Base-by-base conservation (phyloP, 2,113 vertebrate species). In the Sterrhoptilus dennistouni region DNA sequence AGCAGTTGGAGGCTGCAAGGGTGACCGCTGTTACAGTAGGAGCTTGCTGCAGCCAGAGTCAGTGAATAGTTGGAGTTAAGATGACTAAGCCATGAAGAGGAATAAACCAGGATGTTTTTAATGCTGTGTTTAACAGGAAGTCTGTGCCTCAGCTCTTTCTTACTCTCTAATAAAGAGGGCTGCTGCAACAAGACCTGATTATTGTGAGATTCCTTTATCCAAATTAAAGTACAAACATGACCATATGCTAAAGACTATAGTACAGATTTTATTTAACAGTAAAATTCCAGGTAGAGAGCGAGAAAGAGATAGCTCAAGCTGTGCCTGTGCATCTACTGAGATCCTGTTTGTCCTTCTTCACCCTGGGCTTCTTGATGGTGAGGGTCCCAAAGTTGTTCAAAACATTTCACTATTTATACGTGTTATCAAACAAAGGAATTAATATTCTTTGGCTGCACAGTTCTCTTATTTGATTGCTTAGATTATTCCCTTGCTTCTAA, bases 271-370 rank as follows among this genome's bases (percentile, higher is more conserved):
- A 74, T 47, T 72, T 47, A 54, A 45, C 27, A 64, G 69, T 54
- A 54, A 64, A 74, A 74, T 38, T 54, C 27, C 45, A 47, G 22
- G 21, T 13, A 61, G 40, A 72, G 40, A 84, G 40, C 33, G 5
- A 54, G 22, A 45, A 53, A 21, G 38, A 38, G 38, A 38, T 38
- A 38, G 38, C 11, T 38, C 38, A 38, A 38, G 38, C 38, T 38
- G 38, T 12, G 12, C 38, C 38, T 38, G 38, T 38, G 38, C 38
- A 27, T 64, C 28, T 15, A 47, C 5, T 0, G 0, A 33, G 14
- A 36, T 45, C 50, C 14, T 2, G 1, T 74, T 47, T 18, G 23
- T 40, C 14, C 28, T 47, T 18, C 47, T 54, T 38, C 23, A 28
- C 2, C 9, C 28, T 64, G 23, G 23, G 6, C n/a, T 74, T 64